These are phyloP conservation scores for Plusia festucae DNA, from an alignment of 2,888 invertebrate genomes.

Conservation along the genomic window DNA sequence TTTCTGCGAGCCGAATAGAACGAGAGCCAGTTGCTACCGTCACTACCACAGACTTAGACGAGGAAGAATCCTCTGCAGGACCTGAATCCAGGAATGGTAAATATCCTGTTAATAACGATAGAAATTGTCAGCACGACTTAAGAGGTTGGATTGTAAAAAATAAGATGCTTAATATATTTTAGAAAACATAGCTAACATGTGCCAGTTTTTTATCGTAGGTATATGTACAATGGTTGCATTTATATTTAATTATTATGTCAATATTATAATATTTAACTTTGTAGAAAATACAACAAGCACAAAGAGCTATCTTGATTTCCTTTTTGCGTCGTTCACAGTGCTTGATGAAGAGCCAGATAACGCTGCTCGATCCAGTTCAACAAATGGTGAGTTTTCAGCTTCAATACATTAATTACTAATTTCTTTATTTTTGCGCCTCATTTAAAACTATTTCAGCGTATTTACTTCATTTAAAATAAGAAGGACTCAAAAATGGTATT, in stretches of 20 bases:
- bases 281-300: too few species aligned
- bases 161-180: too few species aligned
- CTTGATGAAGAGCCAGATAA: constrained; percentile 24
- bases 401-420: neutral
- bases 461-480: too few species aligned
- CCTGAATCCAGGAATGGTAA: constrained; percentile 59
- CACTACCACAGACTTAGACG: constrained; percentile 62
- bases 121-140: too few species aligned
- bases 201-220: too few species aligned
- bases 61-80: constrained; percentile 61
- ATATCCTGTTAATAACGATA: constrained; percentile 6
- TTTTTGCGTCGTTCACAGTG: constrained; percentile 11
- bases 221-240: too few species aligned
- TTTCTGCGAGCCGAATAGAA: constrained; percentile 52
- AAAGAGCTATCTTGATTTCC: neutral
- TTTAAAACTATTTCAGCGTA: neutral
- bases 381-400: constrained; percentile 22
- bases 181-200: too few species aligned
- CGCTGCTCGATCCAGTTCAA: constrained; percentile 14
- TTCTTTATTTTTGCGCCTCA: neutral
- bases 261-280: too few species aligned
- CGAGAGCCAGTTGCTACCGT: constrained; percentile 42
- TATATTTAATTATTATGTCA: too few species aligned
- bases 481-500: too few species aligned
- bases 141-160: too few species aligned